phyloP scores from a whole-genome alignment of 2,888 invertebrate species.

The Ischnus inquisitorius region DNA sequence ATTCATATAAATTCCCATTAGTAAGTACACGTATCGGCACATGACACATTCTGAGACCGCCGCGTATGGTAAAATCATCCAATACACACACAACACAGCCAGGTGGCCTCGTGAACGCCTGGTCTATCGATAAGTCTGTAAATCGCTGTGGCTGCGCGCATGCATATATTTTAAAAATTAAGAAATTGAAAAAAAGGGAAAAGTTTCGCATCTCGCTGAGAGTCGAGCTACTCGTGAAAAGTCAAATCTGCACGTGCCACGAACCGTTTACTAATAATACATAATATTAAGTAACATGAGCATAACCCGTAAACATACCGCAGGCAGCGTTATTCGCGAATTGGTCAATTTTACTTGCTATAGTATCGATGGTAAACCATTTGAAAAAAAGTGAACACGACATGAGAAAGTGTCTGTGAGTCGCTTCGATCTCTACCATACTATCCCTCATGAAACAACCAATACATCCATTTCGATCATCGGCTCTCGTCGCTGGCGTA shows the following conservation, averaged over 20 bases:
- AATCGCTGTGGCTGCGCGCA: conserved; percentile 1
- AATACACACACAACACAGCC: not conserved
- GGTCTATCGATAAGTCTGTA: conserved; percentile 40
- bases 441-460: not conserved
- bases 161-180: not conserved
- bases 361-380: not conserved
- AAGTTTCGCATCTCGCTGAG: conserved; percentile 25
- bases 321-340: not conserved
- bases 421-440: not conserved
- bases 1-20: conserved; percentile 40
- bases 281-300: conserved; percentile 52
- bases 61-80: conserved; percentile 8
- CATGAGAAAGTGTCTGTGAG: not conserved
- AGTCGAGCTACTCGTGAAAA: conserved; percentile 36
- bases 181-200: not conserved
- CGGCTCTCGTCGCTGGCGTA: not conserved
- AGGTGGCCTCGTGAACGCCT: conserved; percentile 35
- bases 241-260: conserved; percentile 50
- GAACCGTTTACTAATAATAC: conserved; percentile 43
- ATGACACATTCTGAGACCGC: not conserved
- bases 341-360: conserved; percentile 30
- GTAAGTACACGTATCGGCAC: conserved; percentile 5
- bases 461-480: not conserved
- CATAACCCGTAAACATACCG: conserved; percentile 11
- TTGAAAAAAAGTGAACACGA: not conserved